A percentile compares a stretch with the other conserved stretches of the same genome.
Evolutionary conservation across 2,113 vertebrate genomes (phyloP).

Genomic region (Pterophyllum scalare): DNA sequence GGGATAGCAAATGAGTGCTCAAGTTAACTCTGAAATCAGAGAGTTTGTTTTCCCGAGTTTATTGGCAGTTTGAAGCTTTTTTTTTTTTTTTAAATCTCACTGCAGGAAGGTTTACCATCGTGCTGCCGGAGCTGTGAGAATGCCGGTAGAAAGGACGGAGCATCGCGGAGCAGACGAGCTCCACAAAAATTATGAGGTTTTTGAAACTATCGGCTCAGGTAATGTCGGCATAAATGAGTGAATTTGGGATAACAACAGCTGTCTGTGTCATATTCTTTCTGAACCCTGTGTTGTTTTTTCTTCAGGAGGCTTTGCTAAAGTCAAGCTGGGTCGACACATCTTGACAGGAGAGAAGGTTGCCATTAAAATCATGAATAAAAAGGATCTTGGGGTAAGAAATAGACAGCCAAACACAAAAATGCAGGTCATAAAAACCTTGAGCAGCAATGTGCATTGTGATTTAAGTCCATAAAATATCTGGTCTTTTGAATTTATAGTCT

Average conservation of each 20-base stretch:
- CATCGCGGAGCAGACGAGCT: conserved; percentile 72
- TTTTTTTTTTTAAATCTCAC: background rate
- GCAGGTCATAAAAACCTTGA: background rate
- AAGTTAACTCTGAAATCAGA: background rate
- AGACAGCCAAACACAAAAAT: background rate
- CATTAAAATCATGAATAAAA: conserved; percentile 96
- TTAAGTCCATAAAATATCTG: no score
- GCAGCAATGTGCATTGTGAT: background rate
- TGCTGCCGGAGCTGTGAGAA: conserved; percentile 44
- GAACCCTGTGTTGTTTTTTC: background rate
- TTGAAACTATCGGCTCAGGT: conserved; percentile 85
- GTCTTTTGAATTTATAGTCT: no score
- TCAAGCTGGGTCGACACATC: conserved; percentile 90
- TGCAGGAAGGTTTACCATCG: conserved; percentile 1
- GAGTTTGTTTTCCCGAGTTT: background rate
- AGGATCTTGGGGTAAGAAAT: conserved; percentile 87
- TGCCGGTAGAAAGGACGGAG: conserved; percentile 78
- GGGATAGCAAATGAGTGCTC: background rate
- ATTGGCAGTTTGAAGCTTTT: background rate
- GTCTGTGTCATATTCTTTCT: background rate
- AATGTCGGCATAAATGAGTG: background rate
- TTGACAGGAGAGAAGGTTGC: conserved; percentile 94
- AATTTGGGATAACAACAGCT: background rate
- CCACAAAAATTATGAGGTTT: conserved; percentile 79
- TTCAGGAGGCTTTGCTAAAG: conserved; percentile 95